Conservation (phyloP, 1,140 invertebrate species). For the Grapholita molesta region DNA sequence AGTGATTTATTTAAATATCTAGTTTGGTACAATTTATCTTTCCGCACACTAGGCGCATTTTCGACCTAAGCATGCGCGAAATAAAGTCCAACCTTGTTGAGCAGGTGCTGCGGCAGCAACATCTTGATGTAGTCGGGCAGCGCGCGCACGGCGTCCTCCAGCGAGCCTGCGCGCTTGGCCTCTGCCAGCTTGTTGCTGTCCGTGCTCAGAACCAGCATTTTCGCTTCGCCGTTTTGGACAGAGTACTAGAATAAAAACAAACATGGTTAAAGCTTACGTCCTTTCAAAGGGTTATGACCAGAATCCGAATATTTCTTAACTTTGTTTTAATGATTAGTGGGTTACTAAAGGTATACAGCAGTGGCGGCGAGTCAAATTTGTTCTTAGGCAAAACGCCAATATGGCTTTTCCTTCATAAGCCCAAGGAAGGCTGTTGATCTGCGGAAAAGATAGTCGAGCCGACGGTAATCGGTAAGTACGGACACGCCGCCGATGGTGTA, state of each 20-base stretch:
- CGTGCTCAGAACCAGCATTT: constrained; percentile 63
- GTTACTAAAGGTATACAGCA: not conserved
- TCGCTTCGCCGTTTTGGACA: constrained; percentile 66
- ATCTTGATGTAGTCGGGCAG: constrained; percentile 70
- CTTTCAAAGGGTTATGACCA: too few relatives aligned
- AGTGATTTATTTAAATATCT: too few relatives aligned
- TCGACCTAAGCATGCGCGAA: not conserved
- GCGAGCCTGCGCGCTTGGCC: constrained; percentile 44
- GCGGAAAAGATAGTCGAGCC: too few relatives aligned
- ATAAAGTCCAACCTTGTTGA: constrained; percentile 53
- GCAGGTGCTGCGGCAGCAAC: constrained; percentile 58
- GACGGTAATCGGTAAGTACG: too few relatives aligned
- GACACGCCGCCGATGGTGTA: too few relatives aligned
- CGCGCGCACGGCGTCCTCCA: constrained; percentile 64
- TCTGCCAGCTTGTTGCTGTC: constrained; percentile 63
- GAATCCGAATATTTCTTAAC: not conserved
- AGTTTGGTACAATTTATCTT: too few relatives aligned
- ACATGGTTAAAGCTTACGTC: not conserved
- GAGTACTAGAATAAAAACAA: constrained; percentile 46
- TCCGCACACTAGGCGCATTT: too few relatives aligned
- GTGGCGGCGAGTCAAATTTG: too few relatives aligned
- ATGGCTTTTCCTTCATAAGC: too few relatives aligned
- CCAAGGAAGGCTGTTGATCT: too few relatives aligned
- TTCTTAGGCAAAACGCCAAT: too few relatives aligned
- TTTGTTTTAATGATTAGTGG: not conserved